A percentile compares a stretch with the other conserved stretches of the same genome.
phyloP scores from a whole-genome alignment of 2,888 invertebrate species.

The Allygus modestus region DNA sequence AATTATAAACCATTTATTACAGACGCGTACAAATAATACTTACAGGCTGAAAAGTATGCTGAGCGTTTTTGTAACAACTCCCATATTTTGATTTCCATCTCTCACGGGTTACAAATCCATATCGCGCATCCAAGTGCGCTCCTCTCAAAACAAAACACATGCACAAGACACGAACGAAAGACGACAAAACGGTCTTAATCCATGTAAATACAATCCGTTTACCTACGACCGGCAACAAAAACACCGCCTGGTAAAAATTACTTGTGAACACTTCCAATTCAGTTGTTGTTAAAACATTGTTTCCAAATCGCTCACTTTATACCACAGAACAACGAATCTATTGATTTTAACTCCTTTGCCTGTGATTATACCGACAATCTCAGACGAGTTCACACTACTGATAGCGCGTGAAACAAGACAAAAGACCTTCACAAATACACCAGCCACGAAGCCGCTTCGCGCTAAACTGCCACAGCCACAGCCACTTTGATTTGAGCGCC shows the following conservation, averaged over 20 bases:
- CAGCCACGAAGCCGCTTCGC: background rate
- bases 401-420: background rate
- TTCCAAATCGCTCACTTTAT: too few species aligned
- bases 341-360: too few species aligned
- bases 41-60: conserved; percentile 90
- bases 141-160: background rate
- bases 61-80: conserved; percentile 86
- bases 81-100: conserved; percentile 76
- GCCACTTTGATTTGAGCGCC: background rate
- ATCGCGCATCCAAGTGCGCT: background rate
- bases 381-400: background rate
- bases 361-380: too few species aligned
- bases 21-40: conserved; percentile 77
- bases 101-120: background rate
- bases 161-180: background rate
- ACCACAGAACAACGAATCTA: too few species aligned
- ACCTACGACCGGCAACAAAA: too few species aligned
- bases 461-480: background rate
- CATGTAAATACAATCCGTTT: too few species aligned
- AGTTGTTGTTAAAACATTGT: too few species aligned
- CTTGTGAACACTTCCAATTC: too few species aligned
- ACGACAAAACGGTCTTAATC: background rate
- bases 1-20: too few species aligned
- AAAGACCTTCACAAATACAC: background rate
- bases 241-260: too few species aligned